Evolutionary conservation across 37 sponge, comb jelly and placozoan species (phyloP).

Genomic region (Ephydatia muelleri): DNA sequence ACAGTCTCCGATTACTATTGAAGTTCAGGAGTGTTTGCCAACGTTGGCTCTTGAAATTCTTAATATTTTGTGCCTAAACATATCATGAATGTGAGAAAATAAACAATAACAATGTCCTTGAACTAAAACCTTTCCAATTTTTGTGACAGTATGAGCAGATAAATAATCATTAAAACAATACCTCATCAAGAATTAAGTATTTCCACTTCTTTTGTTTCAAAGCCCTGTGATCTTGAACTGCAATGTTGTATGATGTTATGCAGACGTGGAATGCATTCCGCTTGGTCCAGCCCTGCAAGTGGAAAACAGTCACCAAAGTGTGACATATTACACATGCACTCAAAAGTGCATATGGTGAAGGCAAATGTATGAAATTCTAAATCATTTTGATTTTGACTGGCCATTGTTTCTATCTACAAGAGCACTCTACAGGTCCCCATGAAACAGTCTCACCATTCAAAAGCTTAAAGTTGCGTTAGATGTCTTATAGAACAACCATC

Average conservation of each 20-base stretch:
- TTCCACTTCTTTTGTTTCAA: constrained; percentile 97
- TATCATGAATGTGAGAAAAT: neutral
- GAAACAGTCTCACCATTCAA: no score
- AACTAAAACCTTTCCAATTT: neutral
- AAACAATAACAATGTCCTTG: neutral
- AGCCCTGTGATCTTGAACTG: constrained; percentile 86
- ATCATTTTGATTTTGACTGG: no score
- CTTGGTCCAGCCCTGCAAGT: constrained; percentile 90
- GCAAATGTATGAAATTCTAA: constrained; percentile 12
- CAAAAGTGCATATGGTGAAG: constrained; percentile 5
- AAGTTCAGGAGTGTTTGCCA: constrained; percentile 98
- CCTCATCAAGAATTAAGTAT: constrained; percentile 96
- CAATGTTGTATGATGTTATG: constrained; percentile 98
- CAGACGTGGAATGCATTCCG: constrained; percentile 98
- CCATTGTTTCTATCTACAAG: no score
- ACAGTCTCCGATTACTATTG: constrained; percentile 88
- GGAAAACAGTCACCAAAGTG: neutral
- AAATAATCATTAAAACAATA: neutral
- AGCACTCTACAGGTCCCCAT: no score
- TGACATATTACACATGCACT: neutral
- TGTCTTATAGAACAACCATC: neutral
- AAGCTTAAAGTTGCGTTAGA: neutral
- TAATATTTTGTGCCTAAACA: constrained; percentile 95
- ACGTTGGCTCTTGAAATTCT: constrained; percentile 99
- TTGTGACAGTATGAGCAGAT: neutral